A percentile compares a stretch with the other conserved stretches of the same genome.
Evolutionary conservation across 2,888 invertebrate genomes (phyloP).

Genomic region (Actias luna): DNA sequence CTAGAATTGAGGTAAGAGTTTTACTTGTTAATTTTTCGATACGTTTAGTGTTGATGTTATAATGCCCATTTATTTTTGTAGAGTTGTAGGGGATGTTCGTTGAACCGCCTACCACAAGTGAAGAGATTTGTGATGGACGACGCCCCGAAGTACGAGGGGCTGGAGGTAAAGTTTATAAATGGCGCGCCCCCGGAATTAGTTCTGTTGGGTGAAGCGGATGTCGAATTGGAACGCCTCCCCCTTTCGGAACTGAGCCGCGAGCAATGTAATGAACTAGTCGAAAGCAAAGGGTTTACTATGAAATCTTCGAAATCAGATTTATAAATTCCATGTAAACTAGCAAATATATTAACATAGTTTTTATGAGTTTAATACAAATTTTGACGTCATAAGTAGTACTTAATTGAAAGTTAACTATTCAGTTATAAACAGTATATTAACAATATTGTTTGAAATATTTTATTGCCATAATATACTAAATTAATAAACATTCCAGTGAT

Average conservation of each 20-base stretch:
- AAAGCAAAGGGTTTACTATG: conserved; percentile 81
- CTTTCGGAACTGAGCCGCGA: conserved; percentile 81
- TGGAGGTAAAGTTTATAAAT: conserved; percentile 85
- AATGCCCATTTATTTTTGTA: conserved; percentile 46
- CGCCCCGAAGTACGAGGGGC: conserved; percentile 82
- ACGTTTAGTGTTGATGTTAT: not conserved
- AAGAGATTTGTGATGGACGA: conserved; percentile 86
- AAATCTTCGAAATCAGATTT: conserved; percentile 60
- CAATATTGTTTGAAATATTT: not conserved
- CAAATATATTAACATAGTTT: not conserved
- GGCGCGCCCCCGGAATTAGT: conserved; percentile 85
- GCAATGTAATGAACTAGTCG: conserved; percentile 85
- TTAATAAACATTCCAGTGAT: not conserved
- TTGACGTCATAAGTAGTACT: not conserved
- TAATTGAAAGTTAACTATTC: not conserved
- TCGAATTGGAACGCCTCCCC: conserved; percentile 84
- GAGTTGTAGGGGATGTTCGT: conserved; percentile 86
- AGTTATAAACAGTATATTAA: not conserved
- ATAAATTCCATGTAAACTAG: conserved; percentile 18
- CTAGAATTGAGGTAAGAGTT: conserved; percentile 66
- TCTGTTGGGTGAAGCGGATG: conserved; percentile 78
- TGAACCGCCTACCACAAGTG: conserved; percentile 85
- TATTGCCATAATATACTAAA: not conserved
- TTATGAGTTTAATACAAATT: not conserved
- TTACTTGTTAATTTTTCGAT: not conserved